Conservation (phyloP, 2,888 invertebrate genomes). For the Protodeltote pygarga region DNA sequence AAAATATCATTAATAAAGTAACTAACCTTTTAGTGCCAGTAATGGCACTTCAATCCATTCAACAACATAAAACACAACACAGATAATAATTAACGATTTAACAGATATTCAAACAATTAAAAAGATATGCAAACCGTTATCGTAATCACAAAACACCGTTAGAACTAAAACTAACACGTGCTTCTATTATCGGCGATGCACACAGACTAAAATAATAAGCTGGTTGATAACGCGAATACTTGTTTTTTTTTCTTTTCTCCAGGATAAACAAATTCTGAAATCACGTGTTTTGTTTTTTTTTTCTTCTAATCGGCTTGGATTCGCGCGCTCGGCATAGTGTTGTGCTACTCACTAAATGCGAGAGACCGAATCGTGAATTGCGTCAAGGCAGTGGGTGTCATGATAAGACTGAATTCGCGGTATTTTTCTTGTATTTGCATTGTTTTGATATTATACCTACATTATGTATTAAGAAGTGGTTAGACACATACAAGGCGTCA, state of each 20-base stretch:
- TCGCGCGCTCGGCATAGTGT: constrained; percentile 52
- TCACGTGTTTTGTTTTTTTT: constrained; percentile 54
- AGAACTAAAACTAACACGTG: constrained; percentile 34
- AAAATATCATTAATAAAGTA: not conserved
- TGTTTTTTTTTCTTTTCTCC: constrained; percentile 34
- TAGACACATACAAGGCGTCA: too few species aligned
- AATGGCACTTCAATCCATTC: constrained; percentile 50
- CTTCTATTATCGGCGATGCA: constrained; percentile 45
- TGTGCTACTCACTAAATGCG: constrained; percentile 51
- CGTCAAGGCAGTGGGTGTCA: constrained; percentile 58
- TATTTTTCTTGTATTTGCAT: constrained; percentile 39
- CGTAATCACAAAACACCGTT: constrained; percentile 35
- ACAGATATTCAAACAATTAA: constrained; percentile 41
- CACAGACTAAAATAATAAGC: constrained; percentile 48
- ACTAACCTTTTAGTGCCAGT: constrained; percentile 49
- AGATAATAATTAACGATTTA: constrained; percentile 29
- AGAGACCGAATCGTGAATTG: constrained; percentile 43
- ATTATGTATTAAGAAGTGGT: constrained; percentile 6
- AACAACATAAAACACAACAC: constrained; percentile 46
- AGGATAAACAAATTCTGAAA: constrained; percentile 32
- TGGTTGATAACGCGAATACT: constrained; percentile 39
- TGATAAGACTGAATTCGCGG: constrained; percentile 49
- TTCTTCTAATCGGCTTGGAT: constrained; percentile 38
- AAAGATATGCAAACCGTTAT: constrained; percentile 47
- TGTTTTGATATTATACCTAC: constrained; percentile 25